Evolutionary conservation across 92 coral and sea anemone species (phyloP).

Genomic region (Pocillopora meandrina): DNA sequence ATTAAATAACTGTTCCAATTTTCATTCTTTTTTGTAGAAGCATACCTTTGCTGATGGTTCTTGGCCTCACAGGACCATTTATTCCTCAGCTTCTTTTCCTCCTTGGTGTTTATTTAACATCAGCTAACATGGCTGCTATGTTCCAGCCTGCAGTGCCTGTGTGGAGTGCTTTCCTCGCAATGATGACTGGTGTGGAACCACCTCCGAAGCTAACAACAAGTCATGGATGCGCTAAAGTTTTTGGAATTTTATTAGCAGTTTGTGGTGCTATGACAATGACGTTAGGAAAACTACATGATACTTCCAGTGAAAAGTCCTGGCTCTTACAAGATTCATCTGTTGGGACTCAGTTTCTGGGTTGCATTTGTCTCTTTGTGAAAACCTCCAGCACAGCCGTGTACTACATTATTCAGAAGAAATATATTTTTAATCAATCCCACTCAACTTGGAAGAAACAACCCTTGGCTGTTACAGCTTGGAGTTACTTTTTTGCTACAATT

Average conservation of each 20-base stretch:
- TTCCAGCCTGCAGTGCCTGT: slow-evolving; percentile 56
- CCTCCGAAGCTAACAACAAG: slow-evolving; percentile 22
- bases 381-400: slow-evolving; percentile 41
- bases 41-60: slow-evolving; percentile 40
- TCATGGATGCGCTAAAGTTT: slow-evolving; percentile 43
- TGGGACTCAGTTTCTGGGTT: slow-evolving; percentile 36
- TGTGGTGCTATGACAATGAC: slow-evolving; percentile 49
- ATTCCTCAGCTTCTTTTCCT: slow-evolving; percentile 36
- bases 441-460: slow-evolving; percentile 45
- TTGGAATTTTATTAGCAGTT: slow-evolving; percentile 41
- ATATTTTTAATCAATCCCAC: slow-evolving; percentile 34
- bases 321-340: background rate
- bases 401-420: slow-evolving; percentile 48
- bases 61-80: slow-evolving; percentile 47
- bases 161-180: slow-evolving; percentile 49
- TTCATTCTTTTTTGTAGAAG: slow-evolving; percentile 26
- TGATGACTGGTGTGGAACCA: slow-evolving; percentile 54
- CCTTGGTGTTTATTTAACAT: slow-evolving; percentile 44
- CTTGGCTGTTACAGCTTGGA: slow-evolving; percentile 53
- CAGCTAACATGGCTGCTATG: slow-evolving; percentile 42
- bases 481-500: slow-evolving; percentile 37
- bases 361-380: slow-evolving; percentile 33
- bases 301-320: slow-evolving; percentile 11
- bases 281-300: background rate
- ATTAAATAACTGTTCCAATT: background rate